Evolutionary conservation across 2,113 vertebrate genomes (phyloP), one percentile per base, ranked within the genome.

Genomic region (Cynopterus brachyotis): DNA sequence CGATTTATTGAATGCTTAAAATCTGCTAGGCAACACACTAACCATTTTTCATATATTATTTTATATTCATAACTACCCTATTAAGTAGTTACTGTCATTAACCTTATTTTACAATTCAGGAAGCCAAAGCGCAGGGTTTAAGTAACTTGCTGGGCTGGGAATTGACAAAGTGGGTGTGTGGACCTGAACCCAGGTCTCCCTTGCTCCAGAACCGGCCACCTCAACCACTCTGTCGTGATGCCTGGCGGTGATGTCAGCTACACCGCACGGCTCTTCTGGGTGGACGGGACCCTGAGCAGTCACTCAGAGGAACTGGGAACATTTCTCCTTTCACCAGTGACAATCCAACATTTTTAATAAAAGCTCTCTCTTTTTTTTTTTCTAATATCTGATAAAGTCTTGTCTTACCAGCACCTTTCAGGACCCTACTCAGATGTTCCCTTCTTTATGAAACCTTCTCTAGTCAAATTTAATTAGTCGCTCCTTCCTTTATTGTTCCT

Each of bases 281-380:
- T 22, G 37, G n/a, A n/a, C 13, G 47, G n/a, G 60, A 47, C 42
- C 53, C 66, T 76, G 20, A 22, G 24, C 11, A 79, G 35, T 72
- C 73, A 50, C 67, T 53, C n/a, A 53, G 60, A 57, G n/a, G 32
- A 96, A 8, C 67, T 15, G 16, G 82, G 30, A 66, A 62, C 16
- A 22, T 40, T 79, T 90, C 67, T 90, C 32, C 32, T 82, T 90
- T 53, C 60, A 59, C 30, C n/a, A 53, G 28, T 67, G 79, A 96
- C 86, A 78, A 69, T 50, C 47, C 40, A 60, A 11, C 40, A n/a
- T 69, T 93, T 45, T 28, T 24, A 89, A 79, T 82, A 59, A 85
- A 96, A 90, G 28, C 30, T 60, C 6, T 45, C 47, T 66, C 95
- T 96, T 91, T 81, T 42, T 26, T 84, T 96, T 96, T 91, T 81